A percentile compares a stretch with the other conserved stretches of the same genome.
Conservation (phyloP, 64 coral and sea anemone genomes). For the Catalaphyllia jardinei region DNA sequence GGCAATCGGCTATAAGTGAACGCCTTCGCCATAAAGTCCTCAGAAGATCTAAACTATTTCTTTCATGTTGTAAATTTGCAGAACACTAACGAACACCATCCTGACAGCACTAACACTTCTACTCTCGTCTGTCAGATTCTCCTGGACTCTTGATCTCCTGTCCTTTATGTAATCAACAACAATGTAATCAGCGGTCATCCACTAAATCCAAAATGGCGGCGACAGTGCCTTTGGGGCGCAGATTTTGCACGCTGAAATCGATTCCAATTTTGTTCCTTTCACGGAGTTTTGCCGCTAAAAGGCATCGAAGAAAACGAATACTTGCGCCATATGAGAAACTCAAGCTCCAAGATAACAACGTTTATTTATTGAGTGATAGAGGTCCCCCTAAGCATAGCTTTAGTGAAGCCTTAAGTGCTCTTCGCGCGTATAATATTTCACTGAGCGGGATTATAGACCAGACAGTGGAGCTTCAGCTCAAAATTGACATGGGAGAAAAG, state of each 20-base stretch:
- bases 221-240: conserved; percentile 17
- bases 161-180: too few species aligned
- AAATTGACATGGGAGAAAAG: conserved; percentile 90
- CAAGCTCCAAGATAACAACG: conserved; percentile 68
- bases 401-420: conserved; percentile 56
- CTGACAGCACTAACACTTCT: background rate
- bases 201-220: conserved; percentile 82
- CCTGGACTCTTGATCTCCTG: too few species aligned
- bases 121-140: too few species aligned
- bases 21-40: conserved; percentile 51
- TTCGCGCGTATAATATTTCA: conserved; percentile 78
- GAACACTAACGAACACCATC: background rate
- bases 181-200: too few species aligned
- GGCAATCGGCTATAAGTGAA: conserved; percentile 88
- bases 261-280: conserved; percentile 2
- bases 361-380: conserved; percentile 86
- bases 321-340: conserved; percentile 9
- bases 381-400: conserved; percentile 65
- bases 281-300: conserved; percentile 48
- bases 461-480: conserved; percentile 80
- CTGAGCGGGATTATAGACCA: conserved; percentile 25
- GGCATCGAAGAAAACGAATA: background rate
- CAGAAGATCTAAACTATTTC: background rate
- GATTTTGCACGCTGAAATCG: background rate
- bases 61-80: background rate